Evolutionary conservation across 2,888 invertebrate species (phyloP).

Genomic region (Stenurella melanura): DNA sequence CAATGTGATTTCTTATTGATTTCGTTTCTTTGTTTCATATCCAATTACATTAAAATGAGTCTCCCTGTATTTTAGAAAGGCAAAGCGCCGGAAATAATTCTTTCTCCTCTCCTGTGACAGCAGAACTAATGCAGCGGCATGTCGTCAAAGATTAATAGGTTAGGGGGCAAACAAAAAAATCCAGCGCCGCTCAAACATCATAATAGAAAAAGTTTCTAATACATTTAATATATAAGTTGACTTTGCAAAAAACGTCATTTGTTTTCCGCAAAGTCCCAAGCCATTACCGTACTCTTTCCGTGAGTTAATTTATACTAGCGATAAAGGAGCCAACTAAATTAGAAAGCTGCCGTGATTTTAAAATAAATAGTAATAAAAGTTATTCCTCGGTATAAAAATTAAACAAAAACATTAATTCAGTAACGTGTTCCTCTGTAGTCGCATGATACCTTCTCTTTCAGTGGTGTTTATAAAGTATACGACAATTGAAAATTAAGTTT

Average conservation of each 20-base stretch:
- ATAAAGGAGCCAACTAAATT: not conserved
- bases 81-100: slow-evolving; percentile 8
- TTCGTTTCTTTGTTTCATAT: no score
- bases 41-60: not conserved
- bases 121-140: slow-evolving; percentile 15
- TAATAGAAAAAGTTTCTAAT: slow-evolving; percentile 27
- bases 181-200: slow-evolving; percentile 11
- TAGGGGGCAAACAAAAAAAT: slow-evolving; percentile 22
- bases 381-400: no score
- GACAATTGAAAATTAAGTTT: no score
- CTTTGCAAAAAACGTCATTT: slow-evolving; percentile 16
- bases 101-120: slow-evolving; percentile 16
- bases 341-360: not conserved
- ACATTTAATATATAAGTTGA: slow-evolving; percentile 19
- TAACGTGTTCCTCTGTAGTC: no score
- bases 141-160: slow-evolving; percentile 26
- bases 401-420: no score
- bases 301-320: not conserved
- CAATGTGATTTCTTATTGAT: no score
- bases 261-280: not conserved
- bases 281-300: slow-evolving; percentile 9
- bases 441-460: no score
- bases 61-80: not conserved
- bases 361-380: not conserved
- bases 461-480: no score